Conservation (phyloP, 2,888 invertebrate genomes). For the Dioctria rufipes region DNA sequence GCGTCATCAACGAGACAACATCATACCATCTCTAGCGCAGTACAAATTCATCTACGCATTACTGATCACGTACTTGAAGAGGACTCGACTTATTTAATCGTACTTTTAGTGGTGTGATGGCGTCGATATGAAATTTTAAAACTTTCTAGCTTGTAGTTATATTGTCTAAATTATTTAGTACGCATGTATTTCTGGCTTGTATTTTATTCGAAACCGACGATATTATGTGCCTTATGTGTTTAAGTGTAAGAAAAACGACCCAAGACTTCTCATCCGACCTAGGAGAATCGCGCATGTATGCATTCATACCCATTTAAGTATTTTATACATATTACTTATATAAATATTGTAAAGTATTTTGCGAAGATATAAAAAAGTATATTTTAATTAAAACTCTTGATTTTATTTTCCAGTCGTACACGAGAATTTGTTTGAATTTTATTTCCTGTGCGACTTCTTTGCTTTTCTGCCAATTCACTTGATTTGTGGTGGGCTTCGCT, state of each 20-base stretch:
- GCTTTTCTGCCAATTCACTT: not conserved
- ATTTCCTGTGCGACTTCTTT: not conserved
- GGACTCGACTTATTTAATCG: slow-evolving; percentile 85
- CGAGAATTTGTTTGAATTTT: not conserved
- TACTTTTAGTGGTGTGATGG: not conserved
- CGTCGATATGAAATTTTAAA: not conserved
- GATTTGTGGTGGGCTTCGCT: slow-evolving; percentile 6
- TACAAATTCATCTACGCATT: slow-evolving; percentile 91
- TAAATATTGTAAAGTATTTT: slow-evolving; percentile 48
- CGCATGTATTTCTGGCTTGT: not conserved
- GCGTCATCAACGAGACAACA: slow-evolving; percentile 89
- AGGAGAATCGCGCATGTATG: slow-evolving; percentile 26
- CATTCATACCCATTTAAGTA: slow-evolving; percentile 18
- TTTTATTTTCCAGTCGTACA: not conserved
- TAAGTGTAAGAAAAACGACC: slow-evolving; percentile 12
- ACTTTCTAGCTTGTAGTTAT: not conserved
- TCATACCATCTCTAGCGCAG: slow-evolving; percentile 90
- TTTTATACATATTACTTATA: slow-evolving; percentile 16
- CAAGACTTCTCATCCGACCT: slow-evolving; percentile 26
- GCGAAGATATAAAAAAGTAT: slow-evolving; percentile 32
- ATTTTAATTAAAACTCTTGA: slow-evolving; percentile 11
- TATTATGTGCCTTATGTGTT: slow-evolving; percentile 35
- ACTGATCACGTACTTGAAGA: slow-evolving; percentile 87
- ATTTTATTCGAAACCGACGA: slow-evolving; percentile 28
- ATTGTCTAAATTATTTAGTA: too few relatives aligned